A percentile compares a stretch with the other conserved stretches of the same genome.
phyloP scores from a whole-genome alignment of 2,797 vertebrate species.

The Monodelphis domestica region DNA sequence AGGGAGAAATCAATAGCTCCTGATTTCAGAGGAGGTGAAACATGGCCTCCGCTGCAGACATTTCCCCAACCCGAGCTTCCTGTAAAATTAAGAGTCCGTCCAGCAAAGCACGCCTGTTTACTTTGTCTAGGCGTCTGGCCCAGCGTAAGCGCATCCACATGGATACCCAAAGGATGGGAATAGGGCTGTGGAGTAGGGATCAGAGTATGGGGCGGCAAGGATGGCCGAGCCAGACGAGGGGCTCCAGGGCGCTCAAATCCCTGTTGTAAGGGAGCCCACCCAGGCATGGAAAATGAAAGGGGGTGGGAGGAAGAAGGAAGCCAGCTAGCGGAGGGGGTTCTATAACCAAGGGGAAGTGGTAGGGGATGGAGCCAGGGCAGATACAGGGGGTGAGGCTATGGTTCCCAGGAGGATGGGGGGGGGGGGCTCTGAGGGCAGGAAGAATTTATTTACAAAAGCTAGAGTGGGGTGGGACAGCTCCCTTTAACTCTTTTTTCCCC shows the following conservation, averaged over 20 bases:
- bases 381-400: background rate
- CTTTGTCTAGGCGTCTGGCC: rapidly evolving
- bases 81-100: slow-evolving; percentile 75
- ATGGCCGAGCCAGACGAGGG: background rate
- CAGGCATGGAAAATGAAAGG: background rate
- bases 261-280: slow-evolving; percentile 20
- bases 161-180: slow-evolving; percentile 42
- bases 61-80: slow-evolving; percentile 53
- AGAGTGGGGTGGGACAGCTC: background rate
- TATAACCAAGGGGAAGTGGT: background rate
- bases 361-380: slow-evolving; percentile 5
- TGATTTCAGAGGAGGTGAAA: slow-evolving; percentile 80
- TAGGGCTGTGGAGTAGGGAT: slow-evolving; percentile 5
- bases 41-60: slow-evolving; percentile 62
- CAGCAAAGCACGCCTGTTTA: slow-evolving; percentile 57
- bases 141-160: background rate
- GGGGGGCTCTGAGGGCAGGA: no score
- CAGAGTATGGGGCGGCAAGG: background rate
- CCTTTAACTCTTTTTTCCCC: background rate
- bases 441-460: background rate
- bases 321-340: background rate
- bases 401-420: background rate
- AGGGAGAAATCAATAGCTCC: slow-evolving; percentile 86
- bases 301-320: background rate
- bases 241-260: background rate